Conservation (phyloP, 2,113 vertebrate genomes). For the rat (Rattus norvegicus) region DNA sequence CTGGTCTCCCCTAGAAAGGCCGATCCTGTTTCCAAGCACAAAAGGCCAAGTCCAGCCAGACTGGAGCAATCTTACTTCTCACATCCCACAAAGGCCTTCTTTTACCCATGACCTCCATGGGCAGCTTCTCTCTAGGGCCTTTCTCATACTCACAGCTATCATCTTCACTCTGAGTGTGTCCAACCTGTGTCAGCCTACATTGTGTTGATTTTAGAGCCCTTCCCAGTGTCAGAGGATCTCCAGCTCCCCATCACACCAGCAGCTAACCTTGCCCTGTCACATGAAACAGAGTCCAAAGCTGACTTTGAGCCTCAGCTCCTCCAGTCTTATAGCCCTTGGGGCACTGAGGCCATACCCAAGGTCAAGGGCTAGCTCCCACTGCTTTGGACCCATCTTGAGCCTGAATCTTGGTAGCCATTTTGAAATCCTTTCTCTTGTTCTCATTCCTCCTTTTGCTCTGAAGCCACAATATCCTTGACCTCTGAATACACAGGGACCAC, state of each 20-base stretch:
- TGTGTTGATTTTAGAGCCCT: not conserved
- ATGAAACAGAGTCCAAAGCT: not conserved
- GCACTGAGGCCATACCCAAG: not conserved
- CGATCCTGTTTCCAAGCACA: not conserved
- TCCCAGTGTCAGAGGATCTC: not conserved
- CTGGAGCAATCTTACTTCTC: not conserved
- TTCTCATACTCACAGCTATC: not conserved
- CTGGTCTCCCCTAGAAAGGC: not conserved
- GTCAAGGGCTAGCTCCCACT: not conserved
- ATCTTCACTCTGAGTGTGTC: not conserved
- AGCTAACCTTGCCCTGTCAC: not conserved
- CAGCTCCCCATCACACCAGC: not conserved
- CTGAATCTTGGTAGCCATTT: not conserved
- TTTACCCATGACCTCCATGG: not conserved
- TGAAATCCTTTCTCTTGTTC: not conserved
- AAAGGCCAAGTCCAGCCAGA: not conserved
- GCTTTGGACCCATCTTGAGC: not conserved
- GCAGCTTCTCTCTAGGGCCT: not conserved
- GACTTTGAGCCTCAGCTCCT: not conserved
- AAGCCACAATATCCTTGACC: not conserved
- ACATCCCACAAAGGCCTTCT: not conserved
- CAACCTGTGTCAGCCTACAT: not conserved
- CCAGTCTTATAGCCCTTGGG: not conserved
- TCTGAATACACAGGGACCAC: not conserved
- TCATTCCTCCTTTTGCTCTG: not conserved